Conservation (phyloP, 2,113 vertebrate genomes). For the Dasypus novemcinctus region DNA sequence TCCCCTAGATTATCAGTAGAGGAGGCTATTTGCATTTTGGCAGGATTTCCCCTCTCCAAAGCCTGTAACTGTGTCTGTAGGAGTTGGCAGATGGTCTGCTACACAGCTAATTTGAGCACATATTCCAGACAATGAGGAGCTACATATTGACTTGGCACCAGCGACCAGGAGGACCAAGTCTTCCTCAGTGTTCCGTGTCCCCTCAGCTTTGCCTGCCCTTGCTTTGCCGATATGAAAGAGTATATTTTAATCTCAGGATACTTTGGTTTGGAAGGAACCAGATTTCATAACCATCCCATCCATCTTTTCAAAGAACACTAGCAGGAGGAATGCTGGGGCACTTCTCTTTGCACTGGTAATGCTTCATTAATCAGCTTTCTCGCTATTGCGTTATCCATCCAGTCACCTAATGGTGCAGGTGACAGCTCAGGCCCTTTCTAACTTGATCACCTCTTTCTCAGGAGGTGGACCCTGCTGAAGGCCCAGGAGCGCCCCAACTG, state of each 20-base stretch:
- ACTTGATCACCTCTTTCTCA: background rate
- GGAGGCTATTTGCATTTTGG: slow-evolving; percentile 57
- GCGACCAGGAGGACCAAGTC: background rate
- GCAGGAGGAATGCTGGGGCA: background rate
- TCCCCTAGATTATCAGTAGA: slow-evolving; percentile 27
- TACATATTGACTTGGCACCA: slow-evolving; percentile 67
- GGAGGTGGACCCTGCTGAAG: background rate
- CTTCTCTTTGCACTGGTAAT: background rate
- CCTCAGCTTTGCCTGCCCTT: slow-evolving; percentile 1
- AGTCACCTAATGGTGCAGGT: background rate
- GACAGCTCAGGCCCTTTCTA: background rate
- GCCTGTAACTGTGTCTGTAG: slow-evolving; percentile 11
- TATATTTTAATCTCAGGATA: slow-evolving; percentile 26
- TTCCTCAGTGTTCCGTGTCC: background rate
- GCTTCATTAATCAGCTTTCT: background rate
- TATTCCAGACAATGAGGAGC: slow-evolving; percentile 65
- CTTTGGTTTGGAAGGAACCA: slow-evolving; percentile 18
- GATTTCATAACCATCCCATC: background rate
- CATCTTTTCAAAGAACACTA: background rate
- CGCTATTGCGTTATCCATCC: background rate
- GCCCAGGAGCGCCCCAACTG: background rate
- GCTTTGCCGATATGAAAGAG: background rate
- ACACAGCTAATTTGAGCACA: slow-evolving; percentile 68
- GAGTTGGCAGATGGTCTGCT: slow-evolving; percentile 70
- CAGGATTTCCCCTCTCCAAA: slow-evolving; percentile 51